Evolutionary conservation across 2,797 vertebrate species (phyloP).

Genomic region (Clarias platycephalus): DNA sequence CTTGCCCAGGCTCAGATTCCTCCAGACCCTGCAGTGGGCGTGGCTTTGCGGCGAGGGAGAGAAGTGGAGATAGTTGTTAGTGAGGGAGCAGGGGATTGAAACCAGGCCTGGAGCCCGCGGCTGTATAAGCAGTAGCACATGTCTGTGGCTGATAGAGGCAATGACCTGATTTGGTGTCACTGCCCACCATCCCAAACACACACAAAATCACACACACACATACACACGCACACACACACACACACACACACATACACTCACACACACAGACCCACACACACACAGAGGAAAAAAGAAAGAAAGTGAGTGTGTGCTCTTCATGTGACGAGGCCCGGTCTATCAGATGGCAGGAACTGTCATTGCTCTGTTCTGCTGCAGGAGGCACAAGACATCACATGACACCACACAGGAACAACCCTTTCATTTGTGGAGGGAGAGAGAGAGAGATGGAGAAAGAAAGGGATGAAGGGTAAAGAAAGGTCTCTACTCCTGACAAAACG

Average conservation of each 20-base stretch:
- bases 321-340: conserved; percentile 82
- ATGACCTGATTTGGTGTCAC: conserved; percentile 70
- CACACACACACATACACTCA: conserved; percentile 5
- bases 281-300: not conserved
- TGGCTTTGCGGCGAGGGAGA: conserved; percentile 29
- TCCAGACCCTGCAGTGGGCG: not conserved
- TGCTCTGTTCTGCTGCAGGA: conserved; percentile 84
- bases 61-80: not conserved
- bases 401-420: conserved; percentile 82
- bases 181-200: not conserved
- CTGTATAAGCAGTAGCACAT: conserved; percentile 64
- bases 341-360: conserved; percentile 86
- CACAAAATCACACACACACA: conserved; percentile 11
- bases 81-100: not conserved
- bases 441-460: conserved; percentile 11
- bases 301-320: conserved; percentile 76
- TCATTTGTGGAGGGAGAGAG: conserved; percentile 62
- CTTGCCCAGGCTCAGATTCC: not conserved
- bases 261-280: conserved; percentile 3
- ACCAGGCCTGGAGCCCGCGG: conserved; percentile 45
- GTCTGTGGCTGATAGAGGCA: conserved; percentile 63
- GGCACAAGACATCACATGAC: conserved; percentile 87
- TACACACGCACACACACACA: conserved; percentile 9
- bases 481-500: conserved; percentile 52
- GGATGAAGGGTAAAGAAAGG: conserved; percentile 38